Evolutionary conservation across 1,140 invertebrate species (phyloP).

Genomic region (Steinernema feltiae): DNA sequence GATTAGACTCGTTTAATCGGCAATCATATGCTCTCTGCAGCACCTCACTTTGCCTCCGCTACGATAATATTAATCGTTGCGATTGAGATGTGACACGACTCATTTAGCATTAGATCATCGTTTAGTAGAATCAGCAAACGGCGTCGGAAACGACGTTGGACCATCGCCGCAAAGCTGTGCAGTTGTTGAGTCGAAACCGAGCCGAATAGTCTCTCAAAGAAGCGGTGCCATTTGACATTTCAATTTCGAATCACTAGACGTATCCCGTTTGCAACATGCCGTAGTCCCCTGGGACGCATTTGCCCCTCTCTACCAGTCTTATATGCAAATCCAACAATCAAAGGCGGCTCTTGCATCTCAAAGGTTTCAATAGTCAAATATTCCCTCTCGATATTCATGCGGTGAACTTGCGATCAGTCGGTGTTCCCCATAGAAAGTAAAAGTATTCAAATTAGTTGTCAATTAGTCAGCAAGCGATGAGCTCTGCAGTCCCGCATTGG

Average conservation of each 20-base stretch:
- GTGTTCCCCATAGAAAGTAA: no score
- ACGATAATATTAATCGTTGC: constrained; percentile 4
- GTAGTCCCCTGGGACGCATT: background rate
- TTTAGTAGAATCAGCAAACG: no score
- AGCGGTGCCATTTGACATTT: background rate
- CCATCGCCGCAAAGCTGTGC: no score
- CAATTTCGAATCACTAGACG: background rate
- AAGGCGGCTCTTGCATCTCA: background rate
- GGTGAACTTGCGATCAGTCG: no score
- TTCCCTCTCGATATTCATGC: no score
- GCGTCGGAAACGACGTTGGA: no score
- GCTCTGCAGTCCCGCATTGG: background rate
- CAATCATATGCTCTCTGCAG: background rate
- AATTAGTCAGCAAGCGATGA: background rate
- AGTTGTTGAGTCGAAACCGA: no score
- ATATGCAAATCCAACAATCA: background rate
- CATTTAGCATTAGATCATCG: constrained; percentile 3
- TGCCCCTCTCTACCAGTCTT: background rate
- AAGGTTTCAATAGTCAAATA: background rate
- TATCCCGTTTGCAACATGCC: background rate
- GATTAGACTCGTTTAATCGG: constrained; percentile 9
- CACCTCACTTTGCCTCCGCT: background rate
- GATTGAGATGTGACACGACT: background rate
- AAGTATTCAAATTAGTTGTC: no score
- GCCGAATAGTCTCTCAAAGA: no score